These are phyloP conservation scores for Gastrophryne carolinensis DNA, from an alignment of 2,797 vertebrate genomes.

Conservation along the genomic window DNA sequence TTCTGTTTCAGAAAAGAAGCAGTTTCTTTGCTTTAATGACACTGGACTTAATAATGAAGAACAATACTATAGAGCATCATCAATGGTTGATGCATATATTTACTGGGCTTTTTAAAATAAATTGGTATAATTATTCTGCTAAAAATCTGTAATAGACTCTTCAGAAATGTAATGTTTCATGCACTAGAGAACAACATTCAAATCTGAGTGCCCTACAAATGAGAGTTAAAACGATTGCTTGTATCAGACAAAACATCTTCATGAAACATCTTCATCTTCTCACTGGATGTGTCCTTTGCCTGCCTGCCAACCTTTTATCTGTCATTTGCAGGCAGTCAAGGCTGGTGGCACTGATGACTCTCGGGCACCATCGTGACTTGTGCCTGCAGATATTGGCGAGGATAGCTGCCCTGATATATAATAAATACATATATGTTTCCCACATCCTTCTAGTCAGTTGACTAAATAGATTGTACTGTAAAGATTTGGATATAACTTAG, in stretches of 20 bases:
- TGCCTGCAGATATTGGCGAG: no score
- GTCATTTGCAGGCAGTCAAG: background rate
- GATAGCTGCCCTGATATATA: no score
- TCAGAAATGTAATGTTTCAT: background rate
- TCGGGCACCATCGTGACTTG: no score
- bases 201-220: background rate
- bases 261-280: background rate
- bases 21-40: background rate
- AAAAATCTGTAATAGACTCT: background rate
- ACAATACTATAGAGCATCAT: background rate
- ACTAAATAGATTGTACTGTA: no score
- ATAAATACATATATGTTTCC: no score
- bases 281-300: background rate
- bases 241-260: background rate
- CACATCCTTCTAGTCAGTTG: no score
- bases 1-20: conserved; percentile 6
- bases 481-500: no score
- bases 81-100: background rate
- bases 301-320: background rate
- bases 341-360: no score
- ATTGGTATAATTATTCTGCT: background rate
- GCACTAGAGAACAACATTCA: background rate
- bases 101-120: background rate
- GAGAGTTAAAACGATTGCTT: background rate
- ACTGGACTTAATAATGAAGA: conserved; percentile 9